phyloP scores from a whole-genome alignment of 2,888 invertebrate genomes.

The Lymantria monacha region DNA sequence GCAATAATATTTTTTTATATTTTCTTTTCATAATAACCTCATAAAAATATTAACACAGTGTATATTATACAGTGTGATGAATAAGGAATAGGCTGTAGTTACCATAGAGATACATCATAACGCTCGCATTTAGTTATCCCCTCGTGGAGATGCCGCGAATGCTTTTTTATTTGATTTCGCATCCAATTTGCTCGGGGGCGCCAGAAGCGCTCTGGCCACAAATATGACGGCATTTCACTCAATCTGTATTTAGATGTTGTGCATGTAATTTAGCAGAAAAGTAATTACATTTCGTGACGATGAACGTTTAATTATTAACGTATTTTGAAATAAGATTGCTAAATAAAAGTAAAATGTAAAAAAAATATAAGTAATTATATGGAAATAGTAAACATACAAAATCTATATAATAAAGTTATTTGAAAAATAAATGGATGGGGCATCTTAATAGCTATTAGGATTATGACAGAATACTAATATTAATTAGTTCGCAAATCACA shows the following conservation, averaged over 20 bases:
- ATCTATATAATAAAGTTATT: too few relatives aligned
- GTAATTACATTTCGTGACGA: background rate
- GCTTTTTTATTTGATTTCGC: slow-evolving; percentile 77
- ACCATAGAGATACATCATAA: slow-evolving; percentile 30
- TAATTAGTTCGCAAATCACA: too few relatives aligned
- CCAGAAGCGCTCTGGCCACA: slow-evolving; percentile 61
- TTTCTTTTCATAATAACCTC: background rate
- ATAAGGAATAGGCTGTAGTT: slow-evolving; percentile 17
- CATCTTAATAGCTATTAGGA: too few relatives aligned
- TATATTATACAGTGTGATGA: slow-evolving; percentile 4
- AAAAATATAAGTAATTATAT: too few relatives aligned
- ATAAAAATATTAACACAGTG: background rate
- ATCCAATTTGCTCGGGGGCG: slow-evolving; percentile 66
- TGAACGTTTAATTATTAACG: too few relatives aligned
- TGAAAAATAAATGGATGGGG: too few relatives aligned
- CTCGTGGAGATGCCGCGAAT: slow-evolving; percentile 50
- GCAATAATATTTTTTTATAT: too few relatives aligned
- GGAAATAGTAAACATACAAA: too few relatives aligned
- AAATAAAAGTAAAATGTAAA: too few relatives aligned
- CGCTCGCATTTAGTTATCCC: slow-evolving; percentile 34
- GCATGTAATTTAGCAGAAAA: background rate
- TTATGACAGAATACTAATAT: too few relatives aligned
- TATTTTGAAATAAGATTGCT: too few relatives aligned
- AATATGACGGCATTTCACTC: slow-evolving; percentile 30
- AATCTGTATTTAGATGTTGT: slow-evolving; percentile 4